These are phyloP conservation scores for Caranx ignobilis DNA, from an alignment of 2,113 vertebrate species.

Conservation along the genomic window DNA sequence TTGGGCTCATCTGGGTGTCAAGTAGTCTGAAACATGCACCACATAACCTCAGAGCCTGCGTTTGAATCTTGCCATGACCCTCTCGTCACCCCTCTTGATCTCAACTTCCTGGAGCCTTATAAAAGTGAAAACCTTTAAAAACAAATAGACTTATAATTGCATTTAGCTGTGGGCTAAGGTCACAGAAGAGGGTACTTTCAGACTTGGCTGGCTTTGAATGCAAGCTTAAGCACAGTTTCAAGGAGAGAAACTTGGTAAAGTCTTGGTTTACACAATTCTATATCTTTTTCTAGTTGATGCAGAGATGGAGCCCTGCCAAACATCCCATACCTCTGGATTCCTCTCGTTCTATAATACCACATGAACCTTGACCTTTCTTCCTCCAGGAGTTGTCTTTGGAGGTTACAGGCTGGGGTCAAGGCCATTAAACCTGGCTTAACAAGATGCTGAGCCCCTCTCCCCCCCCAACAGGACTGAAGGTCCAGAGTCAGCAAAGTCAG, in stretches of 20 bases:
- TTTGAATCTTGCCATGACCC: slow-evolving; percentile 22
- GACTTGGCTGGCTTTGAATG: slow-evolving; percentile 47
- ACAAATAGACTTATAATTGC: slow-evolving; percentile 47
- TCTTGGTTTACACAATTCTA: slow-evolving; percentile 37
- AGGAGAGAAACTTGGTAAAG: slow-evolving; percentile 50
- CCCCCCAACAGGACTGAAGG: slow-evolving; percentile 40
- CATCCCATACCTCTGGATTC: slow-evolving; percentile 16
- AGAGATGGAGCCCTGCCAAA: slow-evolving; percentile 52
- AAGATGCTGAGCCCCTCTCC: slow-evolving; percentile 50
- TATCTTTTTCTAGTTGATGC: slow-evolving; percentile 36
- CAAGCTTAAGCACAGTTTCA: slow-evolving; percentile 58
- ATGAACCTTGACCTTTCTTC: slow-evolving; percentile 64
- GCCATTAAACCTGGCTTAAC: slow-evolving; percentile 76
- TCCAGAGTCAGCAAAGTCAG: slow-evolving; percentile 70
- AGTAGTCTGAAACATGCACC: slow-evolving; percentile 11
- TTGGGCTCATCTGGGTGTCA: slow-evolving; percentile 24
- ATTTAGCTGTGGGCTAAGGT: slow-evolving; percentile 52
- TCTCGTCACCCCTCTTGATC: slow-evolving; percentile 23
- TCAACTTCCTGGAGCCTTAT: slow-evolving; percentile 13
- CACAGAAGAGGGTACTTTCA: slow-evolving; percentile 42
- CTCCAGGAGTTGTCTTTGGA: slow-evolving; percentile 48
- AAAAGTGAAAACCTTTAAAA: slow-evolving; percentile 46
- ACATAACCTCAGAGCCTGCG: slow-evolving; percentile 30
- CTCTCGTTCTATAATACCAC: slow-evolving; percentile 47
- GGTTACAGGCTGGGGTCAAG: slow-evolving; percentile 64